Base-by-base conservation (phyloP, 2,797 vertebrate genomes). In the Netta rufina region DNA sequence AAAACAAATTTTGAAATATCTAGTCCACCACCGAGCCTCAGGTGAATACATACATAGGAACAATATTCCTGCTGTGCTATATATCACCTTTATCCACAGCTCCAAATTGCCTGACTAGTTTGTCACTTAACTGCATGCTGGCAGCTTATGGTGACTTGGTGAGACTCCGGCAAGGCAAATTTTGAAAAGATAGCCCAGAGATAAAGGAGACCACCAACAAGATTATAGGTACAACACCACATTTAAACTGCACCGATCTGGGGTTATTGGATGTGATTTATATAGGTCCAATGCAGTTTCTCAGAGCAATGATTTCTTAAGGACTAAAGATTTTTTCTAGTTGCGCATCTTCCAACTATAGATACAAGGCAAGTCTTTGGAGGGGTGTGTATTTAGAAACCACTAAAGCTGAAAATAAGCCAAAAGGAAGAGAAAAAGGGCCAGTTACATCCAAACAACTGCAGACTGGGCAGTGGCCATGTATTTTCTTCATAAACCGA, bases 401-500 rank as follows among this genome's bases (percentile, higher is more conserved):
- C 0, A 2, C 45, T 22, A 30, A 81, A 81, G 67, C 4, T 15
- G 28, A 66, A 53, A 66, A 33, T 2, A 70, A 7, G 15, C 5
- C 39, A 70, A 71, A 81, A 77, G 5, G 5, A 91, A 61, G n/a
- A 4, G 10, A 14, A 54, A 83, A 72, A 61, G 13, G 5, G 5
- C 25, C 39, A 81, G 13, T 21, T 60, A n/a, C 77, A 78, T 9
- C 89, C 36, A 87, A 54, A 69, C 6, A 85, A 6, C 43, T n/a
- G 57, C 9, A 19, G 80, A 67, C 0, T 18, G 9, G 5, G 19
- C 64, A 51, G 6, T 27, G 36, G 45, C 38, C 13, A 47, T 8
- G 4, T 22, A 1, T 1, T 24, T 72, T 49, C 36, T 70, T 15
- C 49, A 61, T 1, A 72, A 49, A 32, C 3, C 6, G 2, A 22